These are phyloP conservation scores for Diarsia brunnea DNA, from an alignment of 2,888 invertebrate species.

Conservation along the genomic window DNA sequence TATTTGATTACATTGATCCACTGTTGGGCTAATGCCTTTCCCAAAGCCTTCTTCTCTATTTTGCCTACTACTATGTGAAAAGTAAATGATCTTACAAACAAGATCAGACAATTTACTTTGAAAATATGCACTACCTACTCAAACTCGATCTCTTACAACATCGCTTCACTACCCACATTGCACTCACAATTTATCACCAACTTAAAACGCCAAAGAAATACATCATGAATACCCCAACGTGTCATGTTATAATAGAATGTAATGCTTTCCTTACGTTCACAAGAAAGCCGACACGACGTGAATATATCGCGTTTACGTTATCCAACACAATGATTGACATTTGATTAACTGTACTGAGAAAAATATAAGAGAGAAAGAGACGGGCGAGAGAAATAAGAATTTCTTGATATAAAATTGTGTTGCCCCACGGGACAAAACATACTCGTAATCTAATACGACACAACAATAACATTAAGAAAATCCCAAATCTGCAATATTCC, in stretches of 20 bases:
- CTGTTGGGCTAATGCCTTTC: background rate
- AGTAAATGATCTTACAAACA: background rate
- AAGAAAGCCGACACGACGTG: constrained; percentile 47
- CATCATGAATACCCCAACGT: constrained; percentile 29
- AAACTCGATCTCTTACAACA: background rate
- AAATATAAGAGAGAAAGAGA: constrained; percentile 9
- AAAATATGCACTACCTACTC: background rate
- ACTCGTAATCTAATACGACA: constrained; percentile 36
- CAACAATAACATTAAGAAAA: constrained; percentile 49
- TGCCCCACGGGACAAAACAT: constrained; percentile 26
- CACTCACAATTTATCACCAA: constrained; percentile 29
- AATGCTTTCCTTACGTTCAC: constrained; percentile 29
- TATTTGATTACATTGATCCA: background rate
- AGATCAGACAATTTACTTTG: background rate
- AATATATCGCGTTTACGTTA: constrained; percentile 44
- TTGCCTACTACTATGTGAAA: background rate
- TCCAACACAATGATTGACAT: constrained; percentile 53
- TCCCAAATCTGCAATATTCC: constrained; percentile 45
- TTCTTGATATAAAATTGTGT: constrained; percentile 27
- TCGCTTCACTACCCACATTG: background rate
- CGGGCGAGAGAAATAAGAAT: constrained; percentile 9
- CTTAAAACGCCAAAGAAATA: constrained; percentile 38
- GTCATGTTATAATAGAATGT: constrained; percentile 41
- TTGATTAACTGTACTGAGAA: constrained; percentile 44
- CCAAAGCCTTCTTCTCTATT: background rate